Percentiles rank a stretch among this genome's conserved stretches.
phyloP scores from a whole-genome alignment of 2,113 vertebrate genomes.

The Pachyramphus minor region DNA sequence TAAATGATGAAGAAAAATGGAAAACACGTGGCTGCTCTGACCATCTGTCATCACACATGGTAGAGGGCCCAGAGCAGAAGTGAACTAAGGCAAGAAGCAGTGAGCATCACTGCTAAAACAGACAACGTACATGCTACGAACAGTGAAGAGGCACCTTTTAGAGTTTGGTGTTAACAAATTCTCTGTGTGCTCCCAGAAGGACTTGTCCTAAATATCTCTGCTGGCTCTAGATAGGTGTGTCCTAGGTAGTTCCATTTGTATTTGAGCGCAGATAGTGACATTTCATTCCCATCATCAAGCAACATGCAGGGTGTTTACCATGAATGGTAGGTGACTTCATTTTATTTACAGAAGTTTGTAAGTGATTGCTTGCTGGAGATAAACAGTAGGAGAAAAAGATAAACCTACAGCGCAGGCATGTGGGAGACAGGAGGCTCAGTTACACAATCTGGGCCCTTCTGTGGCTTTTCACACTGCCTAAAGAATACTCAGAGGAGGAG shows the following conservation, averaged over 20 bases:
- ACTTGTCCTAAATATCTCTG: neutral
- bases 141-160: neutral
- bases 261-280: neutral
- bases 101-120: neutral
- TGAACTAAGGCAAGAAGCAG: neutral
- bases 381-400: neutral
- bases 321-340: neutral
- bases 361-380: neutral
- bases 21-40: neutral
- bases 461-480: neutral
- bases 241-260: neutral
- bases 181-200: neutral
- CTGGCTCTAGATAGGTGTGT: neutral
- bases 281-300: neutral
- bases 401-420: neutral
- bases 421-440: neutral
- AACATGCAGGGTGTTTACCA: neutral
- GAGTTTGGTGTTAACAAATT: neutral
- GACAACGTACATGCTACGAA: neutral
- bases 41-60: neutral
- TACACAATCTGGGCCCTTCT: neutral
- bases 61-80: neutral
- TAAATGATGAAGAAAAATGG: neutral
- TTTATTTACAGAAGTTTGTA: neutral
- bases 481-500: neutral